Evolutionary conservation across 2,797 vertebrate genomes (phyloP), one percentile per base, ranked within the genome.

Genomic region (Acrossocheilus wenchowensis): DNA sequence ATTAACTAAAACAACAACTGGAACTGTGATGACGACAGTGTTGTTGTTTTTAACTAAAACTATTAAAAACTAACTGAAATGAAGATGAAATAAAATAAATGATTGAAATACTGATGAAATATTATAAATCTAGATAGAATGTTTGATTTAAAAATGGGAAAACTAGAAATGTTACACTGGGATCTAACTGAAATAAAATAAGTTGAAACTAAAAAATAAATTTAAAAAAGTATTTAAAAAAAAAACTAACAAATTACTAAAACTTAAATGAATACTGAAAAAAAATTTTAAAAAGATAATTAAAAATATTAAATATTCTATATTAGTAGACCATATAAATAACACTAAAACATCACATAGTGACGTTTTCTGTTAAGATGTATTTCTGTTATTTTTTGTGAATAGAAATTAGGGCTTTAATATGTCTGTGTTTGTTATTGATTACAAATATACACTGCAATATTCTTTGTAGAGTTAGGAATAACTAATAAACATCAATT

Each of bases 1-100:
- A 43, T 26, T 50, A 81, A 68, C 45, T 21, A 54, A 36, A 84
- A 71, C 74, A 78, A 71, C 74, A 78, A 54, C 34, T 68, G 39
- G 39, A 72, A 50, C n/a, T n/a, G 66, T 45, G 39, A 21, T 74
- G 43, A 75, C 11, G 14, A 15, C 68, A 43, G 6, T 15, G 34
- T 36, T 83, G 5, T 57, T 30, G 19, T 30, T 41, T 48, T n/a
- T 62, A 57, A 60, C 52, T 19, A 41, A 57, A 39, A 39, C 21
- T 9, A n/a, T 26, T 14, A 17, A 21, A 78, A 78, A 77, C 9
- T 41, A 14, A 39, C 23, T 11, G 9, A 50, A 75, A 52, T 36
- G 34, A 34, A 77, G 4, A 30, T 11, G 0, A 52, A 52, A 77
- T 36, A 21, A 75, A 30, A 30, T 50, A 52, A 21, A 50, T 1